phyloP scores from a whole-genome alignment of 2,797 vertebrate genomes.

The Chiroxiphia lanceolata region DNA sequence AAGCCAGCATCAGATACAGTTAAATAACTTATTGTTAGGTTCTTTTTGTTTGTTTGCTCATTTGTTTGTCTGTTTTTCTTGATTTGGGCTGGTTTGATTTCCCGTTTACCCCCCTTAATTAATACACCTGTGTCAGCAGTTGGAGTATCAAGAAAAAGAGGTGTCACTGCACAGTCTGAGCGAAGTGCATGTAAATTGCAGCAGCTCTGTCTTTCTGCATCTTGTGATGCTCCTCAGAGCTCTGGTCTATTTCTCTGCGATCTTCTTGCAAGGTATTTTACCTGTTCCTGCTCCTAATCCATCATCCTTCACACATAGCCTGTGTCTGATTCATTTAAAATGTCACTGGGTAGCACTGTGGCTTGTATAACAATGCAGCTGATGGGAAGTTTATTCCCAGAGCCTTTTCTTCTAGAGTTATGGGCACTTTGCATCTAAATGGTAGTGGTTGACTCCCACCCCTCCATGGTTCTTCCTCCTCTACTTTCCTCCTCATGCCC shows the following conservation, averaged over 20 bases:
- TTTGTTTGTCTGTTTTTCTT: not conserved
- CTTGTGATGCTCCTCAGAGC: not conserved
- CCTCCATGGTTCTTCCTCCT: not conserved
- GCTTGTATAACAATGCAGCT: conserved; percentile 32
- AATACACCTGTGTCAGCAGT: not conserved
- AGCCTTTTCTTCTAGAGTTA: not conserved
- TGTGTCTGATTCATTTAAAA: conserved; percentile 34
- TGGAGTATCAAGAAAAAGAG: not conserved
- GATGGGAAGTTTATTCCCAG: conserved; percentile 5
- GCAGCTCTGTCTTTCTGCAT: not conserved
- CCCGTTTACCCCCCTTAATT: not conserved
- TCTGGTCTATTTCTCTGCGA: not conserved
- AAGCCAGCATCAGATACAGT: not conserved
- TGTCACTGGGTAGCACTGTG: not conserved
- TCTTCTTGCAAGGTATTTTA: not conserved
- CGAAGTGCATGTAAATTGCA: fast-evolving
- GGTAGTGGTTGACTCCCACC: fast-evolving
- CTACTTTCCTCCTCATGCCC: not conserved
- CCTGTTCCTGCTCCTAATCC: not conserved
- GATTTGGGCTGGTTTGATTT: not conserved
- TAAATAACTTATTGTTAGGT: not conserved
- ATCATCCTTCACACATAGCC: not conserved
- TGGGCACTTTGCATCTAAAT: not conserved
- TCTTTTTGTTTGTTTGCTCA: not conserved
- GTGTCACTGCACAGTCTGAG: fast-evolving